phyloP scores from a whole-genome alignment of 2,113 vertebrate species.

The Triplophysa siluroides region DNA sequence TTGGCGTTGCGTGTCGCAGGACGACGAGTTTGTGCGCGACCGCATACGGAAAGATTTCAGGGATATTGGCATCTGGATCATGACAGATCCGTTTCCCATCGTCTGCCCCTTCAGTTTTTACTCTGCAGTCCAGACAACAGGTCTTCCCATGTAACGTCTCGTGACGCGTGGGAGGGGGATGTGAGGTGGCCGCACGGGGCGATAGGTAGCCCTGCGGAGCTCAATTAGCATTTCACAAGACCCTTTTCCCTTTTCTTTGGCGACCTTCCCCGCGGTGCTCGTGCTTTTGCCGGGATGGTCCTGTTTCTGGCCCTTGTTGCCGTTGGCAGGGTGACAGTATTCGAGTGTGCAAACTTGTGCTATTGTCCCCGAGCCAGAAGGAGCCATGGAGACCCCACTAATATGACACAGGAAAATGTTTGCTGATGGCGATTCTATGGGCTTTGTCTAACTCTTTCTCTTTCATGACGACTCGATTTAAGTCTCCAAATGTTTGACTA shows the following conservation, averaged over 20 bases:
- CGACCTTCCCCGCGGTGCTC: slow-evolving; percentile 86
- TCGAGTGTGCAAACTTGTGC: slow-evolving; percentile 99
- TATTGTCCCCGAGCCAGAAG: slow-evolving; percentile 96
- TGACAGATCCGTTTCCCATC: too few species aligned
- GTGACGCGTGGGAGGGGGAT: slow-evolving; percentile 48
- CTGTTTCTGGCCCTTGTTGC: slow-evolving; percentile 93
- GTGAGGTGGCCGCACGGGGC: slow-evolving; percentile 66
- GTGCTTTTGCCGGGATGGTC: slow-evolving; percentile 88
- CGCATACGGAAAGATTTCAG: too few species aligned
- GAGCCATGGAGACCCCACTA: slow-evolving; percentile 99
- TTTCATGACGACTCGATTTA: slow-evolving; percentile 99
- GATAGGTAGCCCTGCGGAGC: slow-evolving; percentile 78
- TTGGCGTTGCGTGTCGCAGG: too few species aligned
- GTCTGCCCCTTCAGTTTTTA: too few species aligned
- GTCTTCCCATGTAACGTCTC: slow-evolving; percentile 64
- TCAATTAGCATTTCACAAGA: slow-evolving; percentile 97
- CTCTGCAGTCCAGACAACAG: too few species aligned
- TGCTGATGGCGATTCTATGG: slow-evolving; percentile 99
- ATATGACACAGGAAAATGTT: slow-evolving; percentile 99
- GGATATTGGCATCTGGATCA: too few species aligned
- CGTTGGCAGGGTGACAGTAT: slow-evolving; percentile 99
- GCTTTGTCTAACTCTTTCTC: slow-evolving; percentile 99
- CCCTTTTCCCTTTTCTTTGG: slow-evolving; percentile 81
- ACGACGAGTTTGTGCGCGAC: too few species aligned
- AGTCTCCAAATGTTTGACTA: slow-evolving; percentile 99